Conservation (phyloP, 2,113 vertebrate species). For the Eptatretus burgeri region DNA sequence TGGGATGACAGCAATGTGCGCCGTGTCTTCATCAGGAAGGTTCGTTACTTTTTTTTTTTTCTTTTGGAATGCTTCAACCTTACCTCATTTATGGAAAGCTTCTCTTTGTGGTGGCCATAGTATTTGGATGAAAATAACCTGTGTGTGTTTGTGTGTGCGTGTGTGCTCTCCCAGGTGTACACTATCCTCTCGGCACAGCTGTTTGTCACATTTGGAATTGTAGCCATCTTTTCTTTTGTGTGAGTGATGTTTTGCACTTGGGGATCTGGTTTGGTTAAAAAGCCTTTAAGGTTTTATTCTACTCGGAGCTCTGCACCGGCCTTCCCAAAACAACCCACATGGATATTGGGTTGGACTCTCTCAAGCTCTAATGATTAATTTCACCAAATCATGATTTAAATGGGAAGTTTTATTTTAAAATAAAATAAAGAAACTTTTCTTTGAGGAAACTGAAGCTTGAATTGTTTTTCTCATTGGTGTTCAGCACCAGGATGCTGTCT, state of each 20-base stretch:
- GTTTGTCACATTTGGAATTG: constrained; percentile 36
- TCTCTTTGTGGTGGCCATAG: too few species aligned
- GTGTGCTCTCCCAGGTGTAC: constrained; percentile 29
- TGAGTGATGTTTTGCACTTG: constrained; percentile 16
- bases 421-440: too few species aligned
- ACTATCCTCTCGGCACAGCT: constrained; percentile 50
- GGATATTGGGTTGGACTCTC: neutral
- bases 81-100: too few species aligned
- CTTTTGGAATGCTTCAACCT: too few species aligned
- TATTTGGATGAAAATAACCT: neutral
- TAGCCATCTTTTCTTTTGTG: constrained; percentile 72
- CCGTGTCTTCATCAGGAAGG: constrained; percentile 60
- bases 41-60: constrained; percentile 11
- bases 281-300: too few species aligned
- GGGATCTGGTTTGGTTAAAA: too few species aligned
- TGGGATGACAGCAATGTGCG: constrained; percentile 56
- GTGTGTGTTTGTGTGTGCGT: constrained; percentile 5
- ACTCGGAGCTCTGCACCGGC: neutral
- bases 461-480: neutral
- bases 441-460: too few species aligned
- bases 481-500: neutral
- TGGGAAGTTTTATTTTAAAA: neutral
- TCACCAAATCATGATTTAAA: neutral
- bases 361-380: neutral
- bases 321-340: neutral